phyloP scores from a whole-genome alignment of 2,113 vertebrate genomes.

The Lampris megalopsis region DNA sequence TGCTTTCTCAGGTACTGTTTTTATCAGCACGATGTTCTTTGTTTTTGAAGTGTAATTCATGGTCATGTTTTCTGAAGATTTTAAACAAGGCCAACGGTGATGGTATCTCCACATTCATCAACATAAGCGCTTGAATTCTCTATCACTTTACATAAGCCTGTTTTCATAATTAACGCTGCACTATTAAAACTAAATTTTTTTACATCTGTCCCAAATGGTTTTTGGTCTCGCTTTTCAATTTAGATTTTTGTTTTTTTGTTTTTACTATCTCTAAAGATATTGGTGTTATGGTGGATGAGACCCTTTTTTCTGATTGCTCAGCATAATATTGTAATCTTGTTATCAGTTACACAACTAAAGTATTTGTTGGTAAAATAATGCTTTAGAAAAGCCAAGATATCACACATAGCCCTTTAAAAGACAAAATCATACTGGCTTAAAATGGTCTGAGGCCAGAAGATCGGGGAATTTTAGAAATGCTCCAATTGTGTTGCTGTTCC shows the following conservation, averaged over 20 bases:
- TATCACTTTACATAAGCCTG: slow-evolving; percentile 45
- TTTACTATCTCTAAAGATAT: background rate
- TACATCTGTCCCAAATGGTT: slow-evolving; percentile 5
- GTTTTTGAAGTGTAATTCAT: slow-evolving; percentile 49
- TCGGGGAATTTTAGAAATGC: too few relatives aligned
- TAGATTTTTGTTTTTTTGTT: background rate
- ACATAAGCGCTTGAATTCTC: slow-evolving; percentile 45
- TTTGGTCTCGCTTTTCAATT: too few relatives aligned
- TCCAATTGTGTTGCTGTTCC: too few relatives aligned
- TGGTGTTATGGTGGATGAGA: too few relatives aligned
- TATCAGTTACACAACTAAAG: too few relatives aligned
- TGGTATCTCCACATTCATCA: slow-evolving; percentile 34
- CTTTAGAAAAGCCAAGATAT: too few relatives aligned
- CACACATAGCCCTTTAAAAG: too few relatives aligned
- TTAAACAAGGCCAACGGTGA: slow-evolving; percentile 34
- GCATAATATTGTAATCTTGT: too few relatives aligned
- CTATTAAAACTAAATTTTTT: slow-evolving; percentile 73
- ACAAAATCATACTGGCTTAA: too few relatives aligned
- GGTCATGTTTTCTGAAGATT: slow-evolving; percentile 34
- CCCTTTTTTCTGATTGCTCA: too few relatives aligned
- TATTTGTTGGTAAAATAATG: too few relatives aligned
- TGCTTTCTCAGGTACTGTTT: slow-evolving; percentile 79
- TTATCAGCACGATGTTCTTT: slow-evolving; percentile 29
- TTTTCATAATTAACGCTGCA: slow-evolving; percentile 64
- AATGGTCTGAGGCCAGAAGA: too few relatives aligned